Base-by-base conservation (phyloP, 2,888 invertebrate species). In the Andrena bucephala region DNA sequence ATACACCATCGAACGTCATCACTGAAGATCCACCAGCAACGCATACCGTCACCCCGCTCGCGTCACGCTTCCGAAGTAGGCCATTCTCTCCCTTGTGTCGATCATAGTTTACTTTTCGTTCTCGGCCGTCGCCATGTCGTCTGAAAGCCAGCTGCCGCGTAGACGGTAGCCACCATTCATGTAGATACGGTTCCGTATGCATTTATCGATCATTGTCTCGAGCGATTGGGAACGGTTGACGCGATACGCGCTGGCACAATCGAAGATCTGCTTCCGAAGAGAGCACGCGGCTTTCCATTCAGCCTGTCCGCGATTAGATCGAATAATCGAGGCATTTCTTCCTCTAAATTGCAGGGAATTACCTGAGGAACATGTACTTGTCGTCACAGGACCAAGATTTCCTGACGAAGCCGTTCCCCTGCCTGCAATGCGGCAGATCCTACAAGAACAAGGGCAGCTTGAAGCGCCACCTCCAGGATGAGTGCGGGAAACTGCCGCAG, bases 401-500 rank as follows among this genome's bases (percentile, higher is more conserved):
- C 63, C 65, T 75, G 42, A 57, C 75, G 48, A 92, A 90, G 83
- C 91, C 88, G 20, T 92, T 83, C 77, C 88, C 89, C 2, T 94
- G 94, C 85, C 81, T 85, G 78, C 90, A 89, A 50, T 94, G 94
- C 80, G 87, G 85, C 50, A 92, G 89, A 68, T 77, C 88, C n/a
- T 94, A 94, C 84, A 89, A 73, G 70, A 87, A 96, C 94, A 97
- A 97, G 92, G 96, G 97, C 89, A 97, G 97, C 84, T 95, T 97
- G 90, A 96, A 96, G 93, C 95, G 97, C 77, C 97, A 97, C 94
- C 95, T 96, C 91, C 96, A 96, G 91, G 96, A 96, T 94, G 97
- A 97, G 93, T 97, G 97, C 92, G 95, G 96, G 87, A 96, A 96
- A 92, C 95, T 96, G 89, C 96, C 96, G 27, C 95, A 96, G 92